A percentile compares a stretch with the other conserved stretches of the same genome.
Evolutionary conservation across 2,888 invertebrate species (phyloP).

Genomic region (Hesperia comma): DNA sequence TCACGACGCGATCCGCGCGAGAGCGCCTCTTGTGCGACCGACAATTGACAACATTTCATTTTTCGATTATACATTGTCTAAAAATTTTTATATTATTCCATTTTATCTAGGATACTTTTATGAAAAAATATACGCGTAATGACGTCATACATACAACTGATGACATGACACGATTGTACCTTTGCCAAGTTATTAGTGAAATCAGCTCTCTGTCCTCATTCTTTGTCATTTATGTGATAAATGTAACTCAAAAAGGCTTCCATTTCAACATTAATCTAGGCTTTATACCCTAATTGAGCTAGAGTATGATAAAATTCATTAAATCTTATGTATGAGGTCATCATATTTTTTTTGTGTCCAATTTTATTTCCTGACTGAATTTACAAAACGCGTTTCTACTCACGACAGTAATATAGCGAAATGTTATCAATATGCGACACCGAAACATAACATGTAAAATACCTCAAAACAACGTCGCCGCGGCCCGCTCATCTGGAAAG

Average conservation of each 20-base stretch:
- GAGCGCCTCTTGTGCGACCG: constrained; percentile 51
- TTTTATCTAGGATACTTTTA: not conserved
- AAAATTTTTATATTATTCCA: too few relatives aligned
- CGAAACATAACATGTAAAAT: constrained; percentile 68
- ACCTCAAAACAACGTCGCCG: constrained; percentile 71
- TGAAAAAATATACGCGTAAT: not conserved
- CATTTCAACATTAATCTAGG: too few relatives aligned
- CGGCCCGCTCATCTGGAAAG: constrained; percentile 57
- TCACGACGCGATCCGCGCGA: constrained; percentile 60
- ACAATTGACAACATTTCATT: constrained; percentile 43
- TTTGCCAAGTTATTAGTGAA: too few relatives aligned
- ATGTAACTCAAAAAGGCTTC: too few relatives aligned
- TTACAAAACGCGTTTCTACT: not conserved
- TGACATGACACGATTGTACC: too few relatives aligned
- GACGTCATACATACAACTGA: too few relatives aligned
- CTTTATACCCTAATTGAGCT: too few relatives aligned
- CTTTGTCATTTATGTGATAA: too few relatives aligned
- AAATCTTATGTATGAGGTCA: not conserved
- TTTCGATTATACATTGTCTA: too few relatives aligned
- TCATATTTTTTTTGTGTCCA: not conserved
- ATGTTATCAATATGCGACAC: constrained; percentile 50
- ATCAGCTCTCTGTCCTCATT: too few relatives aligned
- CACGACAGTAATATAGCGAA: not conserved
- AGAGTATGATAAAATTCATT: not conserved
- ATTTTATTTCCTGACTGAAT: too few relatives aligned